Conservation (phyloP, 2,888 invertebrate species). For the Podotricha telesiphe region DNA sequence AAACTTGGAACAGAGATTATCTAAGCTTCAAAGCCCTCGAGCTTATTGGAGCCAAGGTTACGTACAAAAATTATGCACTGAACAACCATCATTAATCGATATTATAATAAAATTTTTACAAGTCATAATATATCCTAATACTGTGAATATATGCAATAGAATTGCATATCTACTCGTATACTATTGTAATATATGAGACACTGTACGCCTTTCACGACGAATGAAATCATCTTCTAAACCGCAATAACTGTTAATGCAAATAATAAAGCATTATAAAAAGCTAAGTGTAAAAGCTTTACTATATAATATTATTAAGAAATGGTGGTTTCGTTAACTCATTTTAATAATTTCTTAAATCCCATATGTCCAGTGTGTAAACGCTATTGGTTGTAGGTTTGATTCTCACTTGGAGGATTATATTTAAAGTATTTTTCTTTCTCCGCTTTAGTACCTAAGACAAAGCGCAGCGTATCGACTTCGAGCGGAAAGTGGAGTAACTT, state of each 20-base stretch:
- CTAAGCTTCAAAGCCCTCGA: constrained; percentile 38
- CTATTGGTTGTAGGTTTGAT: too few relatives aligned
- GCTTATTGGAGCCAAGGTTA: constrained; percentile 42
- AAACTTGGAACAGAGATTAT: constrained; percentile 32
- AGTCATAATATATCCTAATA: constrained; percentile 24
- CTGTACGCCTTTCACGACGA: constrained; percentile 42
- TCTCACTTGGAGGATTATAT: too few relatives aligned
- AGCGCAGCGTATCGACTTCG: too few relatives aligned
- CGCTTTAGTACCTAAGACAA: too few relatives aligned
- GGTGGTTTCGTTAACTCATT: neutral
- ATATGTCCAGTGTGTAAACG: too few relatives aligned
- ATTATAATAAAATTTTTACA: constrained; percentile 2
- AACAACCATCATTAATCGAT: constrained; percentile 10
- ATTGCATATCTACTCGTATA: constrained; percentile 8
- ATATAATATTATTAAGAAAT: neutral
- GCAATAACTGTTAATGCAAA: constrained; percentile 32
- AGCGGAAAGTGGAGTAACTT: too few relatives aligned
- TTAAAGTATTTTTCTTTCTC: too few relatives aligned
- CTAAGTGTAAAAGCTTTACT: neutral
- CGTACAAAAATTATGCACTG: constrained; percentile 40
- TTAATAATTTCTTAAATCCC: neutral
- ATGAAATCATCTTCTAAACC: constrained; percentile 45
- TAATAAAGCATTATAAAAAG: neutral
- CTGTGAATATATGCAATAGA: constrained; percentile 19
- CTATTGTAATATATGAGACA: neutral